Conservation (phyloP, 2,888 invertebrate species). For the Polydrusus cervinus region DNA sequence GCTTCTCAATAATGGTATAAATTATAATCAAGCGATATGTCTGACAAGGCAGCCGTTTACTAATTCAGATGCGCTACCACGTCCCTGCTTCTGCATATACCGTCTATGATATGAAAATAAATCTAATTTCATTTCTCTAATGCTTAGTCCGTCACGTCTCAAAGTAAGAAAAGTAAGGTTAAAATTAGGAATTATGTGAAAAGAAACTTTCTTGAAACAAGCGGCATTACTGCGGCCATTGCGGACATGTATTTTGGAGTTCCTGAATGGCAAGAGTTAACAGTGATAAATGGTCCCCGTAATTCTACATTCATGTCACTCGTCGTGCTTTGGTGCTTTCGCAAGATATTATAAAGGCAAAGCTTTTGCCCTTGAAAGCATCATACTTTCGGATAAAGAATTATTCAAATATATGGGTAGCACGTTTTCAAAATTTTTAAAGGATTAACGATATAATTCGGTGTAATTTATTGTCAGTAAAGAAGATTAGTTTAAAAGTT, state of each 20-base stretch:
- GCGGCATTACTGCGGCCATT: constrained; percentile 43
- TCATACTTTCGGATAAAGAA: constrained; percentile 26
- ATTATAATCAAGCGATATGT: too few relatives aligned
- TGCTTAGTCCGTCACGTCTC: constrained; percentile 28
- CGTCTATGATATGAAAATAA: constrained; percentile 34
- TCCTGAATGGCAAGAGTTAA: constrained; percentile 50
- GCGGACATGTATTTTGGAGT: constrained; percentile 46
- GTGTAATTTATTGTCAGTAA: not conserved
- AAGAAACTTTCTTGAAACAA: constrained; percentile 49
- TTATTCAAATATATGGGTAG: not conserved
- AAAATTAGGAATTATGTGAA: constrained; percentile 46
- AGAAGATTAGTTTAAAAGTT: not conserved
- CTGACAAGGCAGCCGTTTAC: too few relatives aligned
- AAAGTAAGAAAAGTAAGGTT: constrained; percentile 39
- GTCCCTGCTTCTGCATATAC: too few relatives aligned
- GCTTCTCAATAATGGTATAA: too few relatives aligned
- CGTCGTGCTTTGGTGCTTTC: not conserved
- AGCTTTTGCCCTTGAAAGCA: constrained; percentile 30
- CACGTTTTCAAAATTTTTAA: constrained; percentile 2
- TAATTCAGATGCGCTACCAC: too few relatives aligned
- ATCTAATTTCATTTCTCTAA: constrained; percentile 29
- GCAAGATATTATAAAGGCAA: constrained; percentile 41
- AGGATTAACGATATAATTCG: not conserved
- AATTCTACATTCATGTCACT: constrained; percentile 51
- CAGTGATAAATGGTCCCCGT: constrained; percentile 50